Conservation (phyloP, 2,888 invertebrate species). For the Cataglyphis livida region DNA sequence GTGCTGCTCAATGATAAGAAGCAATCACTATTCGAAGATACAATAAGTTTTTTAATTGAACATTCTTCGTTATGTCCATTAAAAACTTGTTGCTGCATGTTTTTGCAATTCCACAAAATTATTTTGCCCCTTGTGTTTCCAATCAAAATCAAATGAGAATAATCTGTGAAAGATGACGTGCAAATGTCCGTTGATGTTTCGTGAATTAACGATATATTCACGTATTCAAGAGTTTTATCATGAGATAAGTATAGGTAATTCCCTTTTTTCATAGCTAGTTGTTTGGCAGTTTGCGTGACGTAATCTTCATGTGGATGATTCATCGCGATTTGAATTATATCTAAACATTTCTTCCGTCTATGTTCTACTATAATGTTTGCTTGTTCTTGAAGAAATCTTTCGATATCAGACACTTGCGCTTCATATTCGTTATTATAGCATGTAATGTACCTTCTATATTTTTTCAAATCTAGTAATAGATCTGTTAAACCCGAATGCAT, state of each 20-base stretch:
- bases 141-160: constrained; percentile 85
- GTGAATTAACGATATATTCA: constrained; percentile 86
- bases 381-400: constrained; percentile 88
- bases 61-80: constrained; percentile 72
- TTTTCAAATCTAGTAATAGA: constrained; percentile 89
- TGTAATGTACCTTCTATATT: constrained; percentile 88
- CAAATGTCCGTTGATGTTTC: constrained; percentile 88
- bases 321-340: constrained; percentile 90
- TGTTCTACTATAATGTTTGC: constrained; percentile 89
- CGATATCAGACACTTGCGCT: constrained; percentile 87
- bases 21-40: constrained; percentile 86
- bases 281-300: constrained; percentile 87
- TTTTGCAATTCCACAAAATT: constrained; percentile 88
- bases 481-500: constrained; percentile 90
- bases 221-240: constrained; percentile 84
- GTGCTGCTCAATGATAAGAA: constrained; percentile 88
- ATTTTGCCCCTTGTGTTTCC: constrained; percentile 86
- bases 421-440: constrained; percentile 86
- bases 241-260: constrained; percentile 89
- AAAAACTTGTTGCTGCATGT: constrained; percentile 86
- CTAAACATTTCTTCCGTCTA: constrained; percentile 86
- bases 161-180: constrained; percentile 87
- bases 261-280: constrained; percentile 86
- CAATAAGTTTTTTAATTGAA: constrained; percentile 85
- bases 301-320: constrained; percentile 88